Evolutionary conservation across 2,888 invertebrate species (phyloP).

Genomic region (Chymomyza procnemis): DNA sequence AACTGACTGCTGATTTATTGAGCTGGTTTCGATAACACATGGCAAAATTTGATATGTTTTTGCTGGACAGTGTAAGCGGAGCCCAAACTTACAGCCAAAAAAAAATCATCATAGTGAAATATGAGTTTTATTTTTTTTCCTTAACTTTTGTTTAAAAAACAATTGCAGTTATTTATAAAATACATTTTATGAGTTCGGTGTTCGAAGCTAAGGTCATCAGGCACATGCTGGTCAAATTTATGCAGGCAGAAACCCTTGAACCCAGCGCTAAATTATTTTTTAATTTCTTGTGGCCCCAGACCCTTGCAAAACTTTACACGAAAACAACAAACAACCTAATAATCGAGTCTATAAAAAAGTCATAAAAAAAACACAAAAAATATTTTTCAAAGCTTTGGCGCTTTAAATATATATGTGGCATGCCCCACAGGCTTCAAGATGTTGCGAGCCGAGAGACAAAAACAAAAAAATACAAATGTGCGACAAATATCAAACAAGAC

Average conservation of each 20-base stretch:
- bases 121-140: constrained; percentile 35
- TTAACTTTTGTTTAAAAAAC: constrained; percentile 32
- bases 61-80: neutral
- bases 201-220: constrained; percentile 48
- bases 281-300: constrained; percentile 58
- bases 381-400: constrained; percentile 46
- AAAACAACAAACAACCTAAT: constrained; percentile 70
- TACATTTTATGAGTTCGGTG: constrained; percentile 41
- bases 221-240: constrained; percentile 56
- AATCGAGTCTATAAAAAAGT: constrained; percentile 74
- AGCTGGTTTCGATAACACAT: constrained; percentile 17
- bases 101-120: constrained; percentile 33
- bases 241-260: constrained; percentile 54
- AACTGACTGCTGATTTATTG: constrained; percentile 38
- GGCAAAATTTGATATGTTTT: constrained; percentile 29
- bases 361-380: constrained; percentile 59
- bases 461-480: constrained; percentile 15
- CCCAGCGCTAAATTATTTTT: constrained; percentile 62
- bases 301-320: constrained; percentile 57
- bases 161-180: constrained; percentile 11
- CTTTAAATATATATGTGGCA: constrained; percentile 38
- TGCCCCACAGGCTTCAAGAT: constrained; percentile 51
- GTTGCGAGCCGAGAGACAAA: neutral
- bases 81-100: neutral
- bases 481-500: constrained; percentile 71